phyloP scores from a whole-genome alignment of 2,797 vertebrate species.

The Hypotaenidia okinawae region DNA sequence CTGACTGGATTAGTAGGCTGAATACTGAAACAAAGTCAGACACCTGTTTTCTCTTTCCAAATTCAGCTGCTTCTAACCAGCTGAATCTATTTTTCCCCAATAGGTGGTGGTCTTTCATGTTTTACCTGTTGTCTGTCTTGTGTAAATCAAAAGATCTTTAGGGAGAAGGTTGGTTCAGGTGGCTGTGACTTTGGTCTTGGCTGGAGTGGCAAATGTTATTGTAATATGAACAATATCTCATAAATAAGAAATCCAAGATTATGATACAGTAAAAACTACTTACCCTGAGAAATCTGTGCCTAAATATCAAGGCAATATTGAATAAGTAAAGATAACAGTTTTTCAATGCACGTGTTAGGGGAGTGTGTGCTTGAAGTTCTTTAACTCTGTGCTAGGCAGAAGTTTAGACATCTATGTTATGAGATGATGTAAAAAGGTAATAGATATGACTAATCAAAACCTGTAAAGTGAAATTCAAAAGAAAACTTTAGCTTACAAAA shows the following conservation, averaged over 20 bases:
- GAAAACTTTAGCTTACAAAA: neutral
- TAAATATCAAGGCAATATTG: neutral
- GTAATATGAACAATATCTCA: neutral
- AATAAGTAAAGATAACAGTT: neutral
- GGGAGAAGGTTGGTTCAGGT: neutral
- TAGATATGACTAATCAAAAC: accelerated
- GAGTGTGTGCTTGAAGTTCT: neutral
- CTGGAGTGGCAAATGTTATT: neutral
- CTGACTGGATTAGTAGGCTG: neutral
- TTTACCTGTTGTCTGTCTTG: neutral
- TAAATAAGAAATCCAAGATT: neutral
- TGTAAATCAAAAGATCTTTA: neutral
- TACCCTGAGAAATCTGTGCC: neutral
- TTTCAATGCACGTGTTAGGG: no score
- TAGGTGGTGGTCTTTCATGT: neutral
- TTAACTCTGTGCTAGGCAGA: neutral
- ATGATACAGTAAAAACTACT: neutral
- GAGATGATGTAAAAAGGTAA: neutral
- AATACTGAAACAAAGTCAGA: neutral
- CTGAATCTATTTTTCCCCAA: neutral
- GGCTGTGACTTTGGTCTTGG: neutral
- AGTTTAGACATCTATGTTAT: neutral
- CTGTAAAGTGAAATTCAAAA: neutral
- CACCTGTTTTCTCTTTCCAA: neutral
- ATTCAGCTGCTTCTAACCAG: neutral